Conservation (phyloP, 2,888 invertebrate species). For the Perdita meconis region DNA sequence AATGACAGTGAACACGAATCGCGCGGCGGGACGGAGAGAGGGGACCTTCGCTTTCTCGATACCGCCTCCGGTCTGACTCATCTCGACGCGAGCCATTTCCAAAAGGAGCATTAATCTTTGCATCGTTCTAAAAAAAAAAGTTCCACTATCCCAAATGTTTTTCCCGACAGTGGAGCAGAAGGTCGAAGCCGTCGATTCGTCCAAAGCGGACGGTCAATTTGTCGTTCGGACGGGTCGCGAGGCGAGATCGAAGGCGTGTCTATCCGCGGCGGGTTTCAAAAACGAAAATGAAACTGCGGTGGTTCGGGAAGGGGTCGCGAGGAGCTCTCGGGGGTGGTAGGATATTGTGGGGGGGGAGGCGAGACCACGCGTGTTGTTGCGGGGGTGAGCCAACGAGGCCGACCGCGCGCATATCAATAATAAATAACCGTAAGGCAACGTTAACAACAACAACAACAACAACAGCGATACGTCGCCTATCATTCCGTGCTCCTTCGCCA, state of each 20-base stretch:
- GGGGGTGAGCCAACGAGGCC: slow-evolving; percentile 28
- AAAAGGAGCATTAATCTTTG: too few species aligned
- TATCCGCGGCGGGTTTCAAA: neutral
- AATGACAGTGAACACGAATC: slow-evolving; percentile 36
- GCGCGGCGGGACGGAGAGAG: neutral
- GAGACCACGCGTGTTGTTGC: slow-evolving; percentile 31
- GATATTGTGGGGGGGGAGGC: neutral
- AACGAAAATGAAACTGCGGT: neutral
- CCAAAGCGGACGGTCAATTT: neutral
- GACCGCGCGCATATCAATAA: slow-evolving; percentile 56
- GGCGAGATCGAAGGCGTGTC: slow-evolving; percentile 4
- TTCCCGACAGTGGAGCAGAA: too few species aligned
- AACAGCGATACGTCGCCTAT: slow-evolving; percentile 65
- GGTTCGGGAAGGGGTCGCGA: neutral
- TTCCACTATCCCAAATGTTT: too few species aligned
- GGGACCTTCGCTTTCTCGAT: slow-evolving; percentile 30
- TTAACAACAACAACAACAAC: slow-evolving; percentile 69
- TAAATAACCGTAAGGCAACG: slow-evolving; percentile 67
- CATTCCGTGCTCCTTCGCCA: slow-evolving; percentile 60
- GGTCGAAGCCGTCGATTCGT: neutral
- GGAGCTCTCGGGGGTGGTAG: neutral
- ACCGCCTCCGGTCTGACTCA: neutral
- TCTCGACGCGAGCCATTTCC: too few species aligned
- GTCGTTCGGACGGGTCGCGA: neutral
- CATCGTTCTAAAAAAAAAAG: too few species aligned